These are phyloP conservation scores for Musca domestica DNA, from an alignment of 1,140 invertebrate genomes.

Conservation along the genomic window DNA sequence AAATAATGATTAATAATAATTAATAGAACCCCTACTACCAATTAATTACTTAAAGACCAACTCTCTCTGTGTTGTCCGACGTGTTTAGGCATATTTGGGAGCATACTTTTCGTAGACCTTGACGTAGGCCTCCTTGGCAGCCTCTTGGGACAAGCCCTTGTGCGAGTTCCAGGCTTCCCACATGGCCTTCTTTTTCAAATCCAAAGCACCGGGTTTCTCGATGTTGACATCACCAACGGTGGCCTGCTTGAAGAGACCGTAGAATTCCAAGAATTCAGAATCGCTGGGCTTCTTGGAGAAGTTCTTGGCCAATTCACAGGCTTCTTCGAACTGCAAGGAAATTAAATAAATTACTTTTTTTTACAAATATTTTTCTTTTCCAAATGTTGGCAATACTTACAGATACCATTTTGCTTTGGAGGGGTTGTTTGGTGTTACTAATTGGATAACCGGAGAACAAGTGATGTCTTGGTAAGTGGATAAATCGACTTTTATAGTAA, in stretches of 20 bases:
- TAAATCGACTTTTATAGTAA: neutral
- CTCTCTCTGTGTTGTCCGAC: neutral
- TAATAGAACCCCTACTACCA: slow-evolving; percentile 3
- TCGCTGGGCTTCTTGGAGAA: slow-evolving; percentile 75
- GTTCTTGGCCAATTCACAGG: slow-evolving; percentile 75
- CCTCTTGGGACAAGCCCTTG: slow-evolving; percentile 76
- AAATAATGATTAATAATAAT: slow-evolving; percentile 3
- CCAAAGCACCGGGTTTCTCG: slow-evolving; percentile 46
- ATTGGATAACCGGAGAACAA: slow-evolving; percentile 3
- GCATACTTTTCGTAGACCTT: slow-evolving; percentile 69
- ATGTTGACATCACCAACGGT: slow-evolving; percentile 71
- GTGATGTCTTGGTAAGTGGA: neutral
- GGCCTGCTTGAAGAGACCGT: slow-evolving; percentile 86
- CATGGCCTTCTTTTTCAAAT: slow-evolving; percentile 94
- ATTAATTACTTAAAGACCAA: neutral
- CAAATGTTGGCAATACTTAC: slow-evolving; percentile 18
- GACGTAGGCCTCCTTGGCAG: slow-evolving; percentile 82
- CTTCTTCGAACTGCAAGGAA: slow-evolving; percentile 66
- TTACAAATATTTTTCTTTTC: neutral
- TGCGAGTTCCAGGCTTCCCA: slow-evolving; percentile 88
- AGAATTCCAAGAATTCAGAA: slow-evolving; percentile 82
- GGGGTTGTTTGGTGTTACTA: neutral
- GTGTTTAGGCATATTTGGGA: slow-evolving; percentile 41
- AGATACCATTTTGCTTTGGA: slow-evolving; percentile 25
- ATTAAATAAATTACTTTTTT: neutral